Evolutionary conservation across 1,140 invertebrate species (phyloP).

Genomic region (Harpegnathos saltator): DNA sequence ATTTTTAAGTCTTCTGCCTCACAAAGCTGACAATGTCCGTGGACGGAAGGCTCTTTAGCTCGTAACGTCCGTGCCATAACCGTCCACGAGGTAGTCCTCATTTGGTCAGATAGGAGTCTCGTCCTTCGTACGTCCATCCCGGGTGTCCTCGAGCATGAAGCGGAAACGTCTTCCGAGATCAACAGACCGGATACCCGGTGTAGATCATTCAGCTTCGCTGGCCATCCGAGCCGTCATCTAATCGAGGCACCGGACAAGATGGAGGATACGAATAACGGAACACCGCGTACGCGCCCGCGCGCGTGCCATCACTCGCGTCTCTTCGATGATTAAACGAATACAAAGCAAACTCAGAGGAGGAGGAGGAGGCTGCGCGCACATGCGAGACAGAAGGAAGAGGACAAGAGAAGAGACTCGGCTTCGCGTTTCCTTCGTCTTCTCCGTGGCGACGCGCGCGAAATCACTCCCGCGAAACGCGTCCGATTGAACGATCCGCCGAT

Average conservation of each 20-base stretch:
- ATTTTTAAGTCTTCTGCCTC: conserved; percentile 80
- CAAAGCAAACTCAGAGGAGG: too few relatives aligned
- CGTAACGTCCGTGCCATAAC: conserved; percentile 63
- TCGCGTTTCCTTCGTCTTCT: background rate
- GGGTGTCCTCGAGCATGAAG: conserved; percentile 50
- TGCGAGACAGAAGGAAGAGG: too few relatives aligned
- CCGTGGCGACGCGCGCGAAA: background rate
- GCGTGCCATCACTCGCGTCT: background rate
- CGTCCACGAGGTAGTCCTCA: conserved; percentile 50
- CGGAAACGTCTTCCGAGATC: conserved; percentile 43
- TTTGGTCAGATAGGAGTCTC: conserved; percentile 46
- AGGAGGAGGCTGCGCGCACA: background rate
- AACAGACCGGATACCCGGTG: conserved; percentile 33
- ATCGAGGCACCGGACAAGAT: conserved; percentile 9
- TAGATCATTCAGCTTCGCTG: conserved; percentile 51
- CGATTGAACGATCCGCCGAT: conserved; percentile 67
- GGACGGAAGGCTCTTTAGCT: conserved; percentile 64
- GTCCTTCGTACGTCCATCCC: conserved; percentile 44
- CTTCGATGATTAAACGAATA: background rate
- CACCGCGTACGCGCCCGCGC: too few relatives aligned
- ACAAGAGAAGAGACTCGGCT: too few relatives aligned
- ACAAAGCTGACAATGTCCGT: conserved; percentile 78
- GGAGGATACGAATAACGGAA: conserved; percentile 14
- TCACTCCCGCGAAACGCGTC: background rate
- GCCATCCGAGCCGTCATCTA: conserved; percentile 28